Evolutionary conservation across 1,140 invertebrate species (phyloP), one percentile per base, ranked within the genome.

Genomic region (Drosophila insularis): DNA sequence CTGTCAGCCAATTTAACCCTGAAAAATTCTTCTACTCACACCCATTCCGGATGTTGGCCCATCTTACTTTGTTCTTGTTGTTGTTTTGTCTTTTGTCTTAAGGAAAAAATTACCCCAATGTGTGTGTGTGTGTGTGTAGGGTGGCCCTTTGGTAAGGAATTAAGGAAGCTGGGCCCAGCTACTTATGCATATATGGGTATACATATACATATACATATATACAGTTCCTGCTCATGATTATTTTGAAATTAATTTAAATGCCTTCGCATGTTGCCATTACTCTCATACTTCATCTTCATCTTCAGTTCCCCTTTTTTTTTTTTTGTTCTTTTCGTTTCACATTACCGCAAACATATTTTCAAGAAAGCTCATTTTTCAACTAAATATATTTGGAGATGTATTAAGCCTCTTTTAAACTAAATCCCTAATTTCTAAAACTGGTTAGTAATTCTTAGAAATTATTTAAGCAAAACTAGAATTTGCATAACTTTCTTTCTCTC

Each of bases 181-280:
- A 50, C 43, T 50, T 50, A 50, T 50, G 43, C 43, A 50, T 50
- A 50, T 50, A 21, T 10, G 43, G 1, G 17, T 21, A 50, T 21
- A 17, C 6, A 43, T 14, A 1, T 14, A 43, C n/a, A 79, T 37
- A 66, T 19, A 55, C 56, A 65, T 67, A 59, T 58, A 59, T 62
- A 39, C 19, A 21, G 66, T 70, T 70, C 60, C 65, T 78, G 66
- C 84, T 80, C 64, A 76, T 87, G 82, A 87, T 87, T 89, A 89
- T 87, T 87, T 89, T 80, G 62, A 80, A 89, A 87, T 87, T 87
- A 87, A 84, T 82, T 89, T 77, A 76, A 87, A 87, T 79, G 81
- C 81, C 76, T 68, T 50, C 43, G 10, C 43, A 10, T 50, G 43
- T 50, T 50, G 8, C 17, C 43, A 11, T 39, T 3, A 31, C 31